Evolutionary conservation across 2,888 invertebrate species (phyloP), one percentile per base, ranked within the genome.

Genomic region (Plagiodera versicolora): DNA sequence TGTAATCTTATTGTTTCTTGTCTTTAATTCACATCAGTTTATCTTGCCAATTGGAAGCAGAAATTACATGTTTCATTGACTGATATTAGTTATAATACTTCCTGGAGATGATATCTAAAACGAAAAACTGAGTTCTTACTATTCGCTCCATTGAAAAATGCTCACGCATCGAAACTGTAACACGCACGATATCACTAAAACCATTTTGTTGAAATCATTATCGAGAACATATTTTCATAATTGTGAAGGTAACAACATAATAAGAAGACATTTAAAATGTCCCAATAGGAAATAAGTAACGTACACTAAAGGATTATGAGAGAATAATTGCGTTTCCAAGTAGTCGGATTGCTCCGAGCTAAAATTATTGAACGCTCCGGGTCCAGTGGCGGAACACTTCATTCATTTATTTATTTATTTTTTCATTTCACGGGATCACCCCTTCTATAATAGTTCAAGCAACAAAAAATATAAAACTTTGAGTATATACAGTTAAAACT

Each of bases 291-390:
- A 67, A 66, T 65, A 65, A 66, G 67, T 65, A 67, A 70, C 63
- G 62, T 68, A 70, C 61, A 61, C 64, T 68, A 68, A 69, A 70
- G 68, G 67, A 68, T 70, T 70, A 70, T 65, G 69, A 66, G 69
- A 63, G 66, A 59, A 28, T 61, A 61, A 61, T 61, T 57, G 47
- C 44, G 63, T 69, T 75, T 75, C 73, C 75, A 76, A 75, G 76
- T 76, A 76, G 76, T 75, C 68, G 68, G 60, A 67, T 58, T 60
- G 74, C 75, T 75, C 65, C 68, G 65, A 69, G 70, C 70, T 46
- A 18, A 61, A 60, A 59, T 24, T 5, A 24, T 24, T 59, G 60
- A 55, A 49, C 47, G 50, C 53, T 52, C 45, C 53, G 54, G 44
- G 17, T 18, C 18, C 59, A 59, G 54, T 32, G 54, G 49, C 49